Conservation (phyloP, 2,113 vertebrate species). For the Psammodynastes pulverulentus region DNA sequence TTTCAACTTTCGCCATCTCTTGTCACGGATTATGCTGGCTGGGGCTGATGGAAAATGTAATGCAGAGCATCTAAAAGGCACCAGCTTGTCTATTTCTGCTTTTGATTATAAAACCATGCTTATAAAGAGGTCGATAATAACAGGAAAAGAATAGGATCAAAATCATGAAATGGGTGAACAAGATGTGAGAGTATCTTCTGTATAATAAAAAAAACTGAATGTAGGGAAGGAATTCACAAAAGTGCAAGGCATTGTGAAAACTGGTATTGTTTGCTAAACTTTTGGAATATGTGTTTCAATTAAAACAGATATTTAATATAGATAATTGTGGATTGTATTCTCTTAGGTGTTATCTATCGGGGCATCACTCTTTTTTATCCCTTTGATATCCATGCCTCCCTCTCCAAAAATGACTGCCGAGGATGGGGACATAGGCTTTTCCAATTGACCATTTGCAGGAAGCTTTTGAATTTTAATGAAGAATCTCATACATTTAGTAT, state of each 20-base stretch:
- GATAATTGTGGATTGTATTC: not conserved
- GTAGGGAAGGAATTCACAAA: not conserved
- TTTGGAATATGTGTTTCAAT: not conserved
- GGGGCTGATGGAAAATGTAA: not conserved
- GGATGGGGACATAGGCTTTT: not conserved
- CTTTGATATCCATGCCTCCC: not conserved
- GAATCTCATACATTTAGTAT: not conserved
- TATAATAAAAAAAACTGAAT: not conserved
- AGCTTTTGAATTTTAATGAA: not conserved
- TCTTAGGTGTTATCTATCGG: not conserved
- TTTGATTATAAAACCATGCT: not conserved
- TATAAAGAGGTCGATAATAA: not conserved
- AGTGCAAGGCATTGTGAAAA: not conserved
- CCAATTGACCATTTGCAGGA: not conserved
- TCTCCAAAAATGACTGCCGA: not conserved
- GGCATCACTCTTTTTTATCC: not conserved
- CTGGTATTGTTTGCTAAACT: not conserved
- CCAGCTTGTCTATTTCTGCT: not conserved
- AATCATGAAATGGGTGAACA: not conserved
- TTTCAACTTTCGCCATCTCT: not conserved
- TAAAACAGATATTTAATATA: not conserved
- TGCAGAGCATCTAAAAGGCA: not conserved
- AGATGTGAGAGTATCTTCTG: not conserved
- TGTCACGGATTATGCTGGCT: not conserved
- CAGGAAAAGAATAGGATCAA: not conserved